Base-by-base conservation (phyloP, 2,888 invertebrate genomes). In the Heliconius aoede region DNA sequence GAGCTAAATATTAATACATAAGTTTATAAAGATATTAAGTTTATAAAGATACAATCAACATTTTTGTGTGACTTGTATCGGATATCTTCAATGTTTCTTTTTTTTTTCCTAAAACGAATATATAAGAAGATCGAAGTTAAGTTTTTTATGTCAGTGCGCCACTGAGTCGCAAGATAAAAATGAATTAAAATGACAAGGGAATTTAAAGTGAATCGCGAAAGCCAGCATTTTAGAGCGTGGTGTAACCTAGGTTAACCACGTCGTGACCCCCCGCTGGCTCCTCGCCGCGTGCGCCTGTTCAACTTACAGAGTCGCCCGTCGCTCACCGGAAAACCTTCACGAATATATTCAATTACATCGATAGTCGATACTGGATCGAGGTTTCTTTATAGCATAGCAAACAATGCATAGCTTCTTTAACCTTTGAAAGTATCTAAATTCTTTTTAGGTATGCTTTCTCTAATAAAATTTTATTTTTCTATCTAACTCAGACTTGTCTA, bases 231-330 rank as follows among this genome's bases (percentile, higher is more conserved):
- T 86, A 84, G 85, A 86, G 84, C 86, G 84, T 84, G 86, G 86
- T 84, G 85, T 87, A 87, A 86, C 85, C 87, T 88, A 91, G 88
- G 90, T 89, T 88, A 91, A 91, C 91, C 90, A 89, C 91, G 87
- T 92, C 92, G 93, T 92, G 93, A 91, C 87, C 84, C 84, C 83
- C 80, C 78, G 81, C 82, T 81, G 81, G 78, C 79, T 78, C 76
- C 80, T 75, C 81, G 55, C 78, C 80, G 76, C 78, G 67, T 76
- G 80, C 79, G 80, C 80, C 74, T 74, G 80, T 79, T 80, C 83
- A 78, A 77, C 77, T 81, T 71, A 67, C 75, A 69, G 58, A 78
- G 78, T 73, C 73, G 74, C 82, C 82, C 81, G 80, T 79, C 83
- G 80, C 80, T 81, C 81, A 80, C 82, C 81, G 81, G 82, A 82